Base-by-base conservation (phyloP, 2,888 invertebrate species). In the Scaptomyza reducta region DNA sequence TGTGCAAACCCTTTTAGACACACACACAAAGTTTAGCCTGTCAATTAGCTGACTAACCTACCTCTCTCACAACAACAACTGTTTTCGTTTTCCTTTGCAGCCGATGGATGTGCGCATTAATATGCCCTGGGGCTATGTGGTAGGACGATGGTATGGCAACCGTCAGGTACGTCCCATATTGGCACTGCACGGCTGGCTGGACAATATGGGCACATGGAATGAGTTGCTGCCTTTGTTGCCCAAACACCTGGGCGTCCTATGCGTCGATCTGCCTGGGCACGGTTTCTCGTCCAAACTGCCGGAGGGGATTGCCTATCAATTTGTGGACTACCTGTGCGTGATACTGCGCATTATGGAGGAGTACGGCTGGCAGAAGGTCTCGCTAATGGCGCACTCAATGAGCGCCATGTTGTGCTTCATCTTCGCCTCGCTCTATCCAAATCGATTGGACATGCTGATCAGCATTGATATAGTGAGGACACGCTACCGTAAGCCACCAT, bases 181-280 rank as follows among this genome's bases (percentile, higher is more conserved):
- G 42, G 94, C 94, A 1, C 80, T 96, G 1, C 96, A 96, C 88
- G 96, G 96, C 2, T 96, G 96, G 95, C 94, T 94, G 90, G 96
- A 96, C 90, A 96, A 96, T 89, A 94, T 95, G 46, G 95, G 95
- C 41, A 94, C 95, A 0, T 96, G 95, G 93, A 95, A 96, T 88
- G 93, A 93, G 0, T 88, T 96, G 49, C 93, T 94, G 38, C 95
- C 95, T 0, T 87, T 94, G 66, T 88, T 96, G 65, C 92, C 93
- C n/a, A 83, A 91, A 45, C 90, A 93, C 63, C 78, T 92, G 22
- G 92, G 93, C 14, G 91, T 94, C 62, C 89, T 96, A 6, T 94
- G 95, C 6, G 91, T 95, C 38, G 95, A 95, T 90, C 92, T 94
- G 41, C 95, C 95, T 27, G 95, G 96, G 0, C 95, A 96, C 90